Evolutionary conservation across 2,888 invertebrate genomes (phyloP).

Genomic region (Megaustenia siamemsis): DNA sequence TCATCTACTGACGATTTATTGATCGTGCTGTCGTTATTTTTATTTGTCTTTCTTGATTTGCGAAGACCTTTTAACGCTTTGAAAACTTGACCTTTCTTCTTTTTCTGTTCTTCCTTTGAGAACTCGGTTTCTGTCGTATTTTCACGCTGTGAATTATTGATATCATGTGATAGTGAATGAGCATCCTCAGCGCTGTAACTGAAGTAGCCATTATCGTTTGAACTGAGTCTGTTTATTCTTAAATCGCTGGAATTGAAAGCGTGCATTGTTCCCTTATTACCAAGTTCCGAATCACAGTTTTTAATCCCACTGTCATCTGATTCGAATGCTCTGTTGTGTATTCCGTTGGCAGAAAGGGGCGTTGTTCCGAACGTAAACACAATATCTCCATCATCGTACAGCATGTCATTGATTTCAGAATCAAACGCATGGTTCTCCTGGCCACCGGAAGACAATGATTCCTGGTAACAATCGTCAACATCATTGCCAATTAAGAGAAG

Average conservation of each 20-base stretch:
- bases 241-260: too few species aligned
- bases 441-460: not conserved
- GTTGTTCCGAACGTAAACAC: not conserved
- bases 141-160: not conserved
- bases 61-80: not conserved
- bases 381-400: conserved; percentile 3
- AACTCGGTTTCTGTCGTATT: not conserved
- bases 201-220: conserved; percentile 6
- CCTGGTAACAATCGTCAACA: not conserved
- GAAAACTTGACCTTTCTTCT: not conserved
- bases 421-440: not conserved
- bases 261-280: not conserved
- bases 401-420: not conserved
- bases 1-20: not conserved
- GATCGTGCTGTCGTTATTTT: too few species aligned
- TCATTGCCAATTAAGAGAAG: not conserved
- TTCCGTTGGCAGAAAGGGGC: not conserved
- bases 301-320: not conserved
- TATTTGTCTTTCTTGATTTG: not conserved
- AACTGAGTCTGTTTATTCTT: not conserved
- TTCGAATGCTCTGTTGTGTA: not conserved
- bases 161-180: not conserved
- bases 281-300: not conserved
- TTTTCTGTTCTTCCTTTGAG: not conserved
- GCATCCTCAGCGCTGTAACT: conserved; percentile 1